A percentile compares a stretch with the other conserved stretches of the same genome.
These are phyloP conservation scores for Scrobipalpa costella DNA, from an alignment of 2,888 invertebrate genomes.

Conservation along the genomic window DNA sequence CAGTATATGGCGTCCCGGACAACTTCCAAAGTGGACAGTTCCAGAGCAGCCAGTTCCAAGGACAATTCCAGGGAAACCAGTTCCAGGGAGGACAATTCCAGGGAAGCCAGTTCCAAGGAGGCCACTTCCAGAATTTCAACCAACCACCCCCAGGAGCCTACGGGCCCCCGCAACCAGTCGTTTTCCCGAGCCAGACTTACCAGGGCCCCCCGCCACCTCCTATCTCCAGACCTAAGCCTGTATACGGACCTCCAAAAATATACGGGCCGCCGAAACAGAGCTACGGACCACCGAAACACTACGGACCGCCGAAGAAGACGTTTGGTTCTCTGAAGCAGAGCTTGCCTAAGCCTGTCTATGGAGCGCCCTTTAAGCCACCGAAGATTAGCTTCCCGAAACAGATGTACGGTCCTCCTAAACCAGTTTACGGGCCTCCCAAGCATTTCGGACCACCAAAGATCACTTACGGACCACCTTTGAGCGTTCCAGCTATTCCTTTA, in stretches of 20 bases:
- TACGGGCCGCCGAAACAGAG: conserved; percentile 71
- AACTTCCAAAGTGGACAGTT: conserved; percentile 41
- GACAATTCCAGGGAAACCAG: conserved; percentile 24
- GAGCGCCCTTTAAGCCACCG: conserved; percentile 57
- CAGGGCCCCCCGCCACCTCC: conserved; percentile 78
- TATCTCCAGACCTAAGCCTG: conserved; percentile 57
- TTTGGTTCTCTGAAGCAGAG: conserved; percentile 58
- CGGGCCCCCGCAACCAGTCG: conserved; percentile 75
- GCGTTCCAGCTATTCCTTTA: conserved; percentile 43
- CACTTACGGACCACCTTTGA: conserved; percentile 50
- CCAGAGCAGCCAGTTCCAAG: conserved; percentile 25
- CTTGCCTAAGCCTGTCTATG: conserved; percentile 59
- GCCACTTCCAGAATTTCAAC: conserved; percentile 31
- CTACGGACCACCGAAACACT: conserved; percentile 62
- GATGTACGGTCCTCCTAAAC: conserved; percentile 52
- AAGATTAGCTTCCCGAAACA: conserved; percentile 55
- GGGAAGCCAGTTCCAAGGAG: conserved; percentile 23
- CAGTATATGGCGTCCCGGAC: conserved; percentile 82
- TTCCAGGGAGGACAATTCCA: conserved; percentile 39
- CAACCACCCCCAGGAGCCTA: conserved; percentile 64
- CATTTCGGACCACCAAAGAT: conserved; percentile 62
- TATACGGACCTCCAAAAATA: conserved; percentile 59
- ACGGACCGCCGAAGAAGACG: conserved; percentile 58
- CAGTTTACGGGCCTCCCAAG: conserved; percentile 72
- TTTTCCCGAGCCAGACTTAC: conserved; percentile 63